These are phyloP conservation scores for Oscheius sp. DNA, from an alignment of 2,888 invertebrate species.

Conservation along the genomic window DNA sequence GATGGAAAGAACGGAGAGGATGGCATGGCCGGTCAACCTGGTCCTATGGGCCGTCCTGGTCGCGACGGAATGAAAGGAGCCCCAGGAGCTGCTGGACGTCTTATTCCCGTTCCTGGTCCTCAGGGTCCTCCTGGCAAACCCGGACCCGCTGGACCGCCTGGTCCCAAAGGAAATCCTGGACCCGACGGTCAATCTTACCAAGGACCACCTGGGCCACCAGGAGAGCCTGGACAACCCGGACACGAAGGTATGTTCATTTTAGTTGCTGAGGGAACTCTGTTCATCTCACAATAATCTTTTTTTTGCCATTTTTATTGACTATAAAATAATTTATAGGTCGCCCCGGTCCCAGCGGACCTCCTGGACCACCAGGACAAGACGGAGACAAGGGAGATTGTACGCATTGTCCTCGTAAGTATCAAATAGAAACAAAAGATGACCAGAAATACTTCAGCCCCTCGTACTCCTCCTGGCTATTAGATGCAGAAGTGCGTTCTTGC, in stretches of 20 bases:
- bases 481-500: conserved; percentile 5
- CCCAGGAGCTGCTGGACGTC: conserved; percentile 63
- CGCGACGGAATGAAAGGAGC: conserved; percentile 67
- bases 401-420: conserved; percentile 61
- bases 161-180: conserved; percentile 64
- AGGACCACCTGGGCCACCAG: conserved; percentile 60
- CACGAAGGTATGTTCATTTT: conserved; percentile 46
- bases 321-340: conserved; percentile 12
- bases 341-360: conserved; percentile 60
- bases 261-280: too few relatives aligned
- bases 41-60: conserved; percentile 64
- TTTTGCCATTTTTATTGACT: too few relatives aligned
- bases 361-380: conserved; percentile 62
- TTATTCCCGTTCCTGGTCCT: conserved; percentile 66
- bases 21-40: conserved; percentile 66
- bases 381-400: conserved; percentile 64
- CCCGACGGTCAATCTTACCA: conserved; percentile 66
- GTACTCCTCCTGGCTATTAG: conserved; percentile 67
- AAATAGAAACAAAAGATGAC: not conserved
- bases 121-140: conserved; percentile 64
- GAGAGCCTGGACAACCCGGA: conserved; percentile 64
- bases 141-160: conserved; percentile 63
- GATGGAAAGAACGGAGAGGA: conserved; percentile 63
- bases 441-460: conserved; percentile 52
- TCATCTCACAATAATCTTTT: too few relatives aligned